These are phyloP conservation scores for Anarrhichthys ocellatus DNA, from an alignment of 2,113 vertebrate genomes.

Conservation along the genomic window DNA sequence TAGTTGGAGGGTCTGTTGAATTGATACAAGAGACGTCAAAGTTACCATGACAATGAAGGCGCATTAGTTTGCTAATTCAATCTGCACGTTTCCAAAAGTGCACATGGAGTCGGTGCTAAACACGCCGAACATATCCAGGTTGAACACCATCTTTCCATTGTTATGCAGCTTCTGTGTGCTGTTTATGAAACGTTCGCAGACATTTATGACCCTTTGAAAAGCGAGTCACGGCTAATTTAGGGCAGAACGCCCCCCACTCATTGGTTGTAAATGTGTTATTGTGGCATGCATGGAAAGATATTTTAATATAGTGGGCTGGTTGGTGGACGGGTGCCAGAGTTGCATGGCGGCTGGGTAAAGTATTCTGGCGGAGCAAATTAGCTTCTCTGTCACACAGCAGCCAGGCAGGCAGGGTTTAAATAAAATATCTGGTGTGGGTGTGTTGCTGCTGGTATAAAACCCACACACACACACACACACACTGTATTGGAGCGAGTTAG, in stretches of 20 bases:
- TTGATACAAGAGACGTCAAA: neutral
- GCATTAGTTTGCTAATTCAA: neutral
- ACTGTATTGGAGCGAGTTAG: neutral
- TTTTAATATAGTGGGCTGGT: slow-evolving; percentile 54
- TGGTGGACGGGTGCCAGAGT: slow-evolving; percentile 59
- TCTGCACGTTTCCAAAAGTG: neutral
- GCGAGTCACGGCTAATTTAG: slow-evolving; percentile 71
- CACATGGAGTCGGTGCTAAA: neutral
- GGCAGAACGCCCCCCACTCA: slow-evolving; percentile 42
- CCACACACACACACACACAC: neutral
- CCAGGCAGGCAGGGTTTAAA: slow-evolving; percentile 30
- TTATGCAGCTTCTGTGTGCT: slow-evolving; percentile 39
- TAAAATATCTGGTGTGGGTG: neutral
- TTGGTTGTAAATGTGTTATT: slow-evolving; percentile 65
- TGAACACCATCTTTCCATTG: slow-evolving; percentile 11
- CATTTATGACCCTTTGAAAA: slow-evolving; percentile 69
- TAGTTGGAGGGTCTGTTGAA: neutral
- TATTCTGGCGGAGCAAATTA: slow-evolving; percentile 46
- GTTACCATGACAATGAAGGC: neutral
- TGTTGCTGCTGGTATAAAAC: slow-evolving; percentile 1
- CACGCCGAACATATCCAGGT: slow-evolving; percentile 13
- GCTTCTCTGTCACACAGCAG: slow-evolving; percentile 47
- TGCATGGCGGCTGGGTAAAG: slow-evolving; percentile 45
- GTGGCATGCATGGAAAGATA: slow-evolving; percentile 57
- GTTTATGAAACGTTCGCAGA: slow-evolving; percentile 60